Percentiles rank a stretch among this genome's conserved stretches.
Evolutionary conservation across 2,797 vertebrate genomes (phyloP).

Genomic region (Dryobates pubescens): DNA sequence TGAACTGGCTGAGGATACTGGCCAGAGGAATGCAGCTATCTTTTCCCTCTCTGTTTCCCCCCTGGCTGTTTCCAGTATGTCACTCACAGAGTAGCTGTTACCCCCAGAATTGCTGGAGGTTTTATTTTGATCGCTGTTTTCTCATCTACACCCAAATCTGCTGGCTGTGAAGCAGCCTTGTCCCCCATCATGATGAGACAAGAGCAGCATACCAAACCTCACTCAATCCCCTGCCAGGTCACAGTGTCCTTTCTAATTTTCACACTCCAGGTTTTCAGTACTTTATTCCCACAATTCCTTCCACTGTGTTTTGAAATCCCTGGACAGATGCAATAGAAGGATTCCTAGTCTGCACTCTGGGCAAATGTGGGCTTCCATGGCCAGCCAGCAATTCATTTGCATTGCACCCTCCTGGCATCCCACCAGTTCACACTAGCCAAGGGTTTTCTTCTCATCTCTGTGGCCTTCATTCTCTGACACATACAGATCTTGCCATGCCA

Average conservation of each 20-base stretch:
- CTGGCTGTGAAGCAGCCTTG: not conserved
- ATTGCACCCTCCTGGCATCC: not conserved
- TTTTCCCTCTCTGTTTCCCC: conserved; percentile 1
- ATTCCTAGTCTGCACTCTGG: not conserved
- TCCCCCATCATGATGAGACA: not conserved
- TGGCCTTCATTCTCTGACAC: not conserved
- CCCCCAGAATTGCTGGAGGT: not conserved
- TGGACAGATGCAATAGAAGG: not conserved
- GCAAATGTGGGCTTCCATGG: not conserved
- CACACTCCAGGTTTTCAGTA: not conserved
- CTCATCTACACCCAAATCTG: not conserved
- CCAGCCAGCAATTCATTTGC: not conserved
- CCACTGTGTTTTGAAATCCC: not conserved
- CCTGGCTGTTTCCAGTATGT: conserved; percentile 7
- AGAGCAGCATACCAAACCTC: not conserved
- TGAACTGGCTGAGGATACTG: not conserved
- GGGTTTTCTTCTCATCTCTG: not conserved
- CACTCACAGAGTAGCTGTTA: not conserved
- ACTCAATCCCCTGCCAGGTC: not conserved
- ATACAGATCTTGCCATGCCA: not conserved
- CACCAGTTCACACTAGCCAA: not conserved
- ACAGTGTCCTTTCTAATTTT: not conserved
- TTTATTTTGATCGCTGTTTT: not conserved
- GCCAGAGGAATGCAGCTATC: not conserved
- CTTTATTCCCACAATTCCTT: not conserved